Percentiles rank a stretch among this genome's conserved stretches.
These are phyloP conservation scores for Globia sparganii DNA, from an alignment of 2,888 invertebrate genomes.

Conservation along the genomic window DNA sequence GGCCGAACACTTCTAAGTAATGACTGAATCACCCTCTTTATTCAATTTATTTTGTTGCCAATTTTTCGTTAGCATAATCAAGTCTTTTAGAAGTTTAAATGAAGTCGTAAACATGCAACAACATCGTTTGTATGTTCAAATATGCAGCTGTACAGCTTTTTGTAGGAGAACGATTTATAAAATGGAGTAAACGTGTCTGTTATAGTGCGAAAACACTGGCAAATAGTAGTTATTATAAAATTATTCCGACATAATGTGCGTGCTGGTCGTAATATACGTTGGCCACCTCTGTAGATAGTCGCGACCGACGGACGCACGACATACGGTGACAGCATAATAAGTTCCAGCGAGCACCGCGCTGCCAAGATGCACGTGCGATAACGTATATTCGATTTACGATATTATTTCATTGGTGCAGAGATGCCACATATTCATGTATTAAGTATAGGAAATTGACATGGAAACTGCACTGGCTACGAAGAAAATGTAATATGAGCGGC, in stretches of 20 bases:
- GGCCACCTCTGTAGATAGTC: conserved; percentile 78
- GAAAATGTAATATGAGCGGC: conserved; percentile 57
- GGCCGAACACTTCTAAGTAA: conserved; percentile 67
- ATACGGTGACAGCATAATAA: conserved; percentile 83
- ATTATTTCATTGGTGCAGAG: conserved; percentile 68
- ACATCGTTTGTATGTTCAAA: background rate
- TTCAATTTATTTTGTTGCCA: conserved; percentile 60
- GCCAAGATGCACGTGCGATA: conserved; percentile 86
- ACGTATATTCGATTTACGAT: conserved; percentile 74
- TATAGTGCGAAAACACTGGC: conserved; percentile 25
- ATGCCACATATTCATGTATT: conserved; percentile 32
- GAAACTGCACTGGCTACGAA: conserved; percentile 52
- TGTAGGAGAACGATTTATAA: background rate
- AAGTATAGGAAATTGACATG: conserved; percentile 53
- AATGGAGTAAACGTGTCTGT: conserved; percentile 22
- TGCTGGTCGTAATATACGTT: conserved; percentile 74
- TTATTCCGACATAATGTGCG: conserved; percentile 74
- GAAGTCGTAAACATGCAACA: conserved; percentile 23
- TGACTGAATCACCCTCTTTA: conserved; percentile 65
- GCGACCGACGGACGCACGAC: conserved; percentile 76
- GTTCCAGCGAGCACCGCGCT: conserved; percentile 68
- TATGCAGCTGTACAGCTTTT: conserved; percentile 12
- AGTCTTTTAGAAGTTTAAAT: conserved; percentile 42
- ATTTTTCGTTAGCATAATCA: conserved; percentile 43
- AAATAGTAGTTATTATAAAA: conserved; percentile 59